Percentiles rank a stretch among this genome's conserved stretches.
These are phyloP conservation scores for Oryzias sinensis DNA, from an alignment of 2,797 vertebrate genomes.

Conservation along the genomic window DNA sequence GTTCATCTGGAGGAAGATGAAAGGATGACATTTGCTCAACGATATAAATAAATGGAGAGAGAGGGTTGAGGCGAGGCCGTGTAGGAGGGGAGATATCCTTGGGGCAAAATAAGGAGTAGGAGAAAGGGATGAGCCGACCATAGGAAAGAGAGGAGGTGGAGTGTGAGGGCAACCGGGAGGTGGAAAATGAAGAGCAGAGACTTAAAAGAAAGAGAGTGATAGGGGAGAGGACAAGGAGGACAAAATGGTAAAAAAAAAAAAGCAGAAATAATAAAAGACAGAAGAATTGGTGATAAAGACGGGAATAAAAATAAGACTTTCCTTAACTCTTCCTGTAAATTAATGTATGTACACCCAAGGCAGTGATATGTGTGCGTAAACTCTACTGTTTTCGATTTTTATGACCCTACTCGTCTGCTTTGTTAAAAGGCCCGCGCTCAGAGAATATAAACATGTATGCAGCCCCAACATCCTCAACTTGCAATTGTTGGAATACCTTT, in stretches of 20 bases:
- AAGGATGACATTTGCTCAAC: conserved; percentile 77
- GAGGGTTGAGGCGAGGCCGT: conserved; percentile 61
- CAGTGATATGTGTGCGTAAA: conserved; percentile 8
- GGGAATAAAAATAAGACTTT: conserved; percentile 51
- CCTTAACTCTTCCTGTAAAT: conserved; percentile 25
- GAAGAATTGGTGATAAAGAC: conserved; percentile 9
- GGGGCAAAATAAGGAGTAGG: conserved; percentile 70
- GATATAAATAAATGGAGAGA: conserved; percentile 79
- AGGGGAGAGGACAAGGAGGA: conserved; percentile 19
- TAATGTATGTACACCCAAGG: conserved; percentile 5
- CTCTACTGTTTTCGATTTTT: conserved; percentile 14
- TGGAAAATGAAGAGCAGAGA: conserved; percentile 41
- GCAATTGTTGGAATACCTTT: conserved; percentile 58
- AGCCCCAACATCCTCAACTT: conserved; percentile 49
- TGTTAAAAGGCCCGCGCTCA: neutral
- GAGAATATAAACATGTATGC: conserved; percentile 14
- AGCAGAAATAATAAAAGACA: conserved; percentile 4
- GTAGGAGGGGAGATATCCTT: conserved; percentile 76
- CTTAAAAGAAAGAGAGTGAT: conserved; percentile 27
- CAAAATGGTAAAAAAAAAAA: conserved; percentile 2
- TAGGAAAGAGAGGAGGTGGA: conserved; percentile 66
- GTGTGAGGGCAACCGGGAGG: conserved; percentile 51
- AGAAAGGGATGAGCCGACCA: conserved; percentile 67
- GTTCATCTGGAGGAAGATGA: conserved; percentile 79
- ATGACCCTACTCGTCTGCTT: conserved; percentile 33